phyloP scores from a whole-genome alignment of 1,140 invertebrate genomes.

The Elysia chlorotica region DNA sequence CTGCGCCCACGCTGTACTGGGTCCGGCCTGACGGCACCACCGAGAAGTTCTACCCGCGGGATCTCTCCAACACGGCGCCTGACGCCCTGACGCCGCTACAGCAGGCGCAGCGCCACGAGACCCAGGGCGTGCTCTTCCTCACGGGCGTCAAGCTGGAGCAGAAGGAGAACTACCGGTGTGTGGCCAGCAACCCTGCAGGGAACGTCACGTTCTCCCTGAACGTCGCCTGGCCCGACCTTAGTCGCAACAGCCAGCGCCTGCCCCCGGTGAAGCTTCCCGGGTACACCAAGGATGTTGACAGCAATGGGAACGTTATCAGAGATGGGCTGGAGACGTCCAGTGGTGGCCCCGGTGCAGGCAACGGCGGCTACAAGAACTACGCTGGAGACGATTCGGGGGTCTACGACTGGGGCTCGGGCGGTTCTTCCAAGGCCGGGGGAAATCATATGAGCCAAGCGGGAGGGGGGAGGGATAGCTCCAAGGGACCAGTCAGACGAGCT shows the following conservation, averaged over 20 bases:
- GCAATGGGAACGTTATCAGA: slow-evolving; percentile 19
- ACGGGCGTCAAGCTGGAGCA: slow-evolving; percentile 35
- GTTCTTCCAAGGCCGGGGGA: slow-evolving; percentile 8
- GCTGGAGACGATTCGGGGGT: slow-evolving; percentile 18
- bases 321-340: too few species aligned
- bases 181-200: slow-evolving; percentile 59
- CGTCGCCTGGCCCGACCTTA: slow-evolving; percentile 52
- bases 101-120: slow-evolving; percentile 31
- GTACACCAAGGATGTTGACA: slow-evolving; percentile 4
- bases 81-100: too few species aligned
- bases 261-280: slow-evolving; percentile 8
- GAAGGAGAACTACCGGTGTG: slow-evolving; percentile 53
- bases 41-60: slow-evolving; percentile 42
- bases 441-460: not conserved
- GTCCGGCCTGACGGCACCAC: slow-evolving; percentile 50
- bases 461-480: slow-evolving; percentile 9
- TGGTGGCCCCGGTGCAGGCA: slow-evolving; percentile 23
- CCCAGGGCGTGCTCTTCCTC: slow-evolving; percentile 47
- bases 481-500: too few species aligned
- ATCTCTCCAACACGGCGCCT: too few species aligned
- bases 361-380: slow-evolving; percentile 17
- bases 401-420: slow-evolving; percentile 23
- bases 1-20: slow-evolving; percentile 57
- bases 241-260: too few species aligned
- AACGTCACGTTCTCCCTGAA: slow-evolving; percentile 59